Conservation (phyloP, 2,797 vertebrate genomes). For the Gymnocypris eckloni region DNA sequence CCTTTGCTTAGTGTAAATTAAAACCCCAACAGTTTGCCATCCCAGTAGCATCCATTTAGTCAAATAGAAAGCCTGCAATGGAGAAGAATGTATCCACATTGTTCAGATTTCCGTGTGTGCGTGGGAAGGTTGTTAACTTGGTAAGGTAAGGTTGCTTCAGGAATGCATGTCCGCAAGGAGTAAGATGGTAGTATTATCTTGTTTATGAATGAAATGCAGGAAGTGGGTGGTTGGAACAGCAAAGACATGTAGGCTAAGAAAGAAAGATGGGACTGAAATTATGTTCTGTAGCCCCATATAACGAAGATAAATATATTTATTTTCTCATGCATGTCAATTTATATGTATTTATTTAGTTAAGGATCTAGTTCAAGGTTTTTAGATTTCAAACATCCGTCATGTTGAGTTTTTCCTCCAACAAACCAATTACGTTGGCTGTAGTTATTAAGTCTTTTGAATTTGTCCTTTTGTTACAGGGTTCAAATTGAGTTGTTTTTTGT, state of each 20-base stretch:
- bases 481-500: too few relatives aligned
- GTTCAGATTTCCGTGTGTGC: constrained; percentile 3
- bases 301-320: not conserved
- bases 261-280: not conserved
- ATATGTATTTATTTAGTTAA: not conserved
- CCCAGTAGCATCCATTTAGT: constrained; percentile 14
- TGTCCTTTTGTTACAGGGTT: too few relatives aligned
- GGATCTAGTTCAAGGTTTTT: constrained; percentile 9
- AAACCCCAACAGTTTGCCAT: not conserved
- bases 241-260: not conserved
- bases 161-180: not conserved
- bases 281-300: not conserved
- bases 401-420: not conserved
- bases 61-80: not conserved
- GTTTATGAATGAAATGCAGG: constrained; percentile 4
- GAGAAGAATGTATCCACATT: not conserved
- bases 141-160: constrained; percentile 9
- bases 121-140: constrained; percentile 17
- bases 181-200: not conserved
- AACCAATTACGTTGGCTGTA: not conserved
- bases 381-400: not conserved
- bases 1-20: not conserved
- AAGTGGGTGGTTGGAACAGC: not conserved
- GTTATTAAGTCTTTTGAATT: not conserved
- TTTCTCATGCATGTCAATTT: not conserved